Evolutionary conservation across 2,888 invertebrate species (phyloP), one percentile per base, ranked within the genome.

Genomic region (Piscicola geometra): DNA sequence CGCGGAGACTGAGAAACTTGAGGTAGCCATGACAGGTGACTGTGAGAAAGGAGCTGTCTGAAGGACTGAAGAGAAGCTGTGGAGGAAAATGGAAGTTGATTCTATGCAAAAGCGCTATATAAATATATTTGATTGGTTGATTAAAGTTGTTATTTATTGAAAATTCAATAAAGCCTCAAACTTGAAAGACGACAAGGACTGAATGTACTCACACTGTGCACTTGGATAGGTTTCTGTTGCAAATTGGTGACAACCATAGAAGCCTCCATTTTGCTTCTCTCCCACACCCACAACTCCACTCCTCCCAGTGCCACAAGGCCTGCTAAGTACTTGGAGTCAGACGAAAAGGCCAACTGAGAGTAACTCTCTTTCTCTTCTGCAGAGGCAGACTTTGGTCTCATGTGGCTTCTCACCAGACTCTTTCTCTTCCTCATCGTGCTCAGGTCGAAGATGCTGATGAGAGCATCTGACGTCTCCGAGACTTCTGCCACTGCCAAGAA

Each of bases 341-440:
- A 90, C 0, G 92, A 91, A 82, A 96, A 94, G 41, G 90, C 89
- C 0, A 93, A 90, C 90, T 75, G 91, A 92, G 84, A 92, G 93
- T 86, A 85, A 92, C 79, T 91, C 92, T 0, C 86, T 92, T 15
- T 90, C 90, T 81, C 92, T 93, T 79, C 90, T 92, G 33, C 92
- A 93, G 83, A 90, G 93, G 12, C 18, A 1, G 9, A 2, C 18
- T 64, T 64, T 9, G 21, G 67, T n/a, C 15, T 30, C 18, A n/a
- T 75, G 60, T 64, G 28, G 1, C 36, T 15, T 21, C 25, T 64
- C 28, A 60, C 83, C 52, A 87, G 79, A 1, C 84, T 83, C 78
- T 87, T 87, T 69, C 84, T 81, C 78, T 85, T 84, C 77, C 86
- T 84, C 77, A 85, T 81, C 33, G 84, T 83, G 78, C 86, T 85